phyloP scores from a whole-genome alignment of 2,888 invertebrate genomes.

The Caradrina kadenii region DNA sequence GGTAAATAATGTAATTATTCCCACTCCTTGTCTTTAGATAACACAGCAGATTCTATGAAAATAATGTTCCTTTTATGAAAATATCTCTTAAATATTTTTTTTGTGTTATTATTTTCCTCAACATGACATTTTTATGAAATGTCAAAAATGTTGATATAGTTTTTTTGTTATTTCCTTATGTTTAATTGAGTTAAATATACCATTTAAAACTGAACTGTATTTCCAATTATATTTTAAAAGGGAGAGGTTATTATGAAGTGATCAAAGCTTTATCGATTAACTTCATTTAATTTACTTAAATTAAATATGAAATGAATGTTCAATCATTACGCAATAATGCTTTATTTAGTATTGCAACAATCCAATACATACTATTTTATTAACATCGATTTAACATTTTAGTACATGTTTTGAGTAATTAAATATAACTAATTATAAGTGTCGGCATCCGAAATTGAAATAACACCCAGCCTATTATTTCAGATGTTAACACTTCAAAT shows the following conservation, averaged over 20 bases:
- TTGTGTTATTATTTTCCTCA: constrained; percentile 3
- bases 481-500: constrained; percentile 65
- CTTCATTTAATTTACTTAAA: constrained; percentile 56
- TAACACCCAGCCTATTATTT: constrained; percentile 71
- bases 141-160: constrained; percentile 2
- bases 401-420: constrained; percentile 51
- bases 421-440: constrained; percentile 48
- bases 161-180: constrained; percentile 16
- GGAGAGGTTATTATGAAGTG: constrained; percentile 46
- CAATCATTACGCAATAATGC: constrained; percentile 66
- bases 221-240: background rate
- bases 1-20: background rate
- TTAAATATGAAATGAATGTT: constrained; percentile 64
- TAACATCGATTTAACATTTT: constrained; percentile 67
- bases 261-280: constrained; percentile 51
- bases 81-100: background rate
- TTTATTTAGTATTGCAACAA: constrained; percentile 69
- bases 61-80: background rate
- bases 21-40: background rate
- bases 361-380: constrained; percentile 63
- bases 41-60: background rate
- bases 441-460: constrained; percentile 66
- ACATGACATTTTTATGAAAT: constrained; percentile 14
- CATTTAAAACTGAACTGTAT: background rate
- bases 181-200: constrained; percentile 15